Conservation (phyloP, 2,888 invertebrate genomes). For the Agrotis exclamationis region DNA sequence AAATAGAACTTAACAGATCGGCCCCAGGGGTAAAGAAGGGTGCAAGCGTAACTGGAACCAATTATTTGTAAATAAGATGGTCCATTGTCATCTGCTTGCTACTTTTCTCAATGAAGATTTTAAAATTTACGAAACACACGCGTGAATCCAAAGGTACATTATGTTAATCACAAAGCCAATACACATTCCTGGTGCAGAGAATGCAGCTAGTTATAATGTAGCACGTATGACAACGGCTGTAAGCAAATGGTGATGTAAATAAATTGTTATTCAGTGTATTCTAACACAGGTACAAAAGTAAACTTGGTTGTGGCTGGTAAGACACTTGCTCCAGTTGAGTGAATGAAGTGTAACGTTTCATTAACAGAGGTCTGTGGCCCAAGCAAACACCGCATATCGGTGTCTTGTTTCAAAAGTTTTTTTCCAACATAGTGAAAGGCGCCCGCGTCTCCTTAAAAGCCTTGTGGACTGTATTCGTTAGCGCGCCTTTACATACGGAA, state of each 20-base stretch:
- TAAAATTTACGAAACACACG: slow-evolving; percentile 51
- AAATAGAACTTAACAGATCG: slow-evolving; percentile 82
- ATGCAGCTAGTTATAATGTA: slow-evolving; percentile 50
- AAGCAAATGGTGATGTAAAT: slow-evolving; percentile 47
- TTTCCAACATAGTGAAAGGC: slow-evolving; percentile 85
- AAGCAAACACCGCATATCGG: slow-evolving; percentile 83
- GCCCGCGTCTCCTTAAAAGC: slow-evolving; percentile 87
- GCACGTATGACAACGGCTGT: slow-evolving; percentile 46
- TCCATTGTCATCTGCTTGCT: slow-evolving; percentile 42
- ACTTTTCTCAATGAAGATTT: slow-evolving; percentile 41
- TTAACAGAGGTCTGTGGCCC: slow-evolving; percentile 82
- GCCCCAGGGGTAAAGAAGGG: slow-evolving; percentile 75
- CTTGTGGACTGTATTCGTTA: slow-evolving; percentile 86
- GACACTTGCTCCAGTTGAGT: slow-evolving; percentile 80
- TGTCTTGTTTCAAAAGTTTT: slow-evolving; percentile 85
- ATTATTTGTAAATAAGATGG: slow-evolving; percentile 60
- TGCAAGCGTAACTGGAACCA: slow-evolving; percentile 70
- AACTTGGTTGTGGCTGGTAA: slow-evolving; percentile 68
- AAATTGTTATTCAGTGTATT: slow-evolving; percentile 47
- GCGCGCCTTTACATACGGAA: slow-evolving; percentile 78
- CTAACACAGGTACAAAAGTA: slow-evolving; percentile 53
- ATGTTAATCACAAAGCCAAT: slow-evolving; percentile 52
- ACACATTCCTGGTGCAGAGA: slow-evolving; percentile 39
- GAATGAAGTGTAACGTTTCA: slow-evolving; percentile 87
- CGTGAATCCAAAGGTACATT: slow-evolving; percentile 52